These are phyloP conservation scores for Morpho helenor DNA, from an alignment of 2,888 invertebrate species.

Conservation along the genomic window DNA sequence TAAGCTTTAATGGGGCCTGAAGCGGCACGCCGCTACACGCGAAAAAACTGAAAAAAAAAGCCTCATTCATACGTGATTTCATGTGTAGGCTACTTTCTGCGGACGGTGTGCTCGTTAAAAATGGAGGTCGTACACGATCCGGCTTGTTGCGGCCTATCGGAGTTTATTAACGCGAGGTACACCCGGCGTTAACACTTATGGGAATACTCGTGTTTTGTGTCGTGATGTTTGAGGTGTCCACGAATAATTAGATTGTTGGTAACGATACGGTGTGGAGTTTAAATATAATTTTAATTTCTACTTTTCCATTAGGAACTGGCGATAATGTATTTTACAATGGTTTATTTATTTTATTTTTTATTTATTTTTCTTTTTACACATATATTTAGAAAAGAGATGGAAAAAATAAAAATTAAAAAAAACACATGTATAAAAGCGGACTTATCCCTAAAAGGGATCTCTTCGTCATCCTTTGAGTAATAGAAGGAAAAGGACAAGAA, in stretches of 20 bases:
- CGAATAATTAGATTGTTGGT: neutral
- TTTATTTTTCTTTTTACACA: too few relatives aligned
- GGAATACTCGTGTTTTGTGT: constrained; percentile 41
- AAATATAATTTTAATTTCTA: too few relatives aligned
- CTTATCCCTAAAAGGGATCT: too few relatives aligned
- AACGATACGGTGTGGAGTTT: neutral
- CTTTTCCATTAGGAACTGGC: too few relatives aligned
- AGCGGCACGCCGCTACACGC: constrained; percentile 69
- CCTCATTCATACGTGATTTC: constrained; percentile 78
- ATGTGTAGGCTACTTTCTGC: constrained; percentile 77
- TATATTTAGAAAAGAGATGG: too few relatives aligned
- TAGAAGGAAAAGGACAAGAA: too few relatives aligned
- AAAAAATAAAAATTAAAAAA: too few relatives aligned
- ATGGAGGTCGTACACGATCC: constrained; percentile 66
- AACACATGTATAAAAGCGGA: too few relatives aligned
- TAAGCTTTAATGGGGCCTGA: constrained; percentile 75
- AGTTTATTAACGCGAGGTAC: constrained; percentile 70
- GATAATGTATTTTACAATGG: too few relatives aligned
- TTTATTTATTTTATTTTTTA: too few relatives aligned
- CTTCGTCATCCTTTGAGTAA: too few relatives aligned
- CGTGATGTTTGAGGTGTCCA: constrained; percentile 8
- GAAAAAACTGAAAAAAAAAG: constrained; percentile 73
- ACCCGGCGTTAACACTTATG: constrained; percentile 49
- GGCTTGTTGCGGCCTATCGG: constrained; percentile 71
- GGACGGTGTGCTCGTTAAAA: constrained; percentile 74